Evolutionary conservation across 1,140 invertebrate species (phyloP), one percentile per base, ranked within the genome.

Genomic region (Goniozus legneri): DNA sequence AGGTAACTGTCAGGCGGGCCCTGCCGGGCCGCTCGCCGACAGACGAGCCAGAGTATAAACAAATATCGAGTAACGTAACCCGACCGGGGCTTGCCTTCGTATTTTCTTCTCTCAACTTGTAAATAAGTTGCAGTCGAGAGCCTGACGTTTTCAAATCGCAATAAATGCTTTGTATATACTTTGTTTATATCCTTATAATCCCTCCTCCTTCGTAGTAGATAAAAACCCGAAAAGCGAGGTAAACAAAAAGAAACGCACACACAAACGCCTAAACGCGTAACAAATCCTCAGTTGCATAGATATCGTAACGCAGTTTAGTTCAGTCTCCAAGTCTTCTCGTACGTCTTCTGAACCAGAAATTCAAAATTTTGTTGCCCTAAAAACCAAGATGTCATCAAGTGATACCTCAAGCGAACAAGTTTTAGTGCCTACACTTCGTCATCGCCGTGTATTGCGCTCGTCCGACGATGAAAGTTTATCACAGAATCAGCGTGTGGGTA

Each of bases 11-110:
- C 31, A 44, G 40, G 27, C 30, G 30, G 40, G 40, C 40, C 12
- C 30, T 42, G 40, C 40, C 30, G 40, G 40, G 40, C 30, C 40
- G 40, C 40, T 32, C 40, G 40, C 40, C 40, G 30, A 32, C 32
- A 42, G 42, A 32, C 42, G 31, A 44, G 42, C 42, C 42, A 44
- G 42, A 44, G 42, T 44, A 35, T 44, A 44, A 44, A 35, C 31
- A 44, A 16, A 44, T 35, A 20, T 35, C 39, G 39, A 27, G 39
- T 39, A 41, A 41, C 39, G 27, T 41, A 41, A 41, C n/a, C 39
- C 39, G 39, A 16, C 39, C 39, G 24, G 39, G 15, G 27, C 39
- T 41, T 41, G 39, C 27, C 39, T 41, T 41, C 39, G 39, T 41
- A 39, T 27, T 4, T 27, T 27, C 10, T 6, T 10, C 24, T 27